Conservation (phyloP, 2,797 vertebrate genomes). For the Melanogrammus aeglefinus region DNA sequence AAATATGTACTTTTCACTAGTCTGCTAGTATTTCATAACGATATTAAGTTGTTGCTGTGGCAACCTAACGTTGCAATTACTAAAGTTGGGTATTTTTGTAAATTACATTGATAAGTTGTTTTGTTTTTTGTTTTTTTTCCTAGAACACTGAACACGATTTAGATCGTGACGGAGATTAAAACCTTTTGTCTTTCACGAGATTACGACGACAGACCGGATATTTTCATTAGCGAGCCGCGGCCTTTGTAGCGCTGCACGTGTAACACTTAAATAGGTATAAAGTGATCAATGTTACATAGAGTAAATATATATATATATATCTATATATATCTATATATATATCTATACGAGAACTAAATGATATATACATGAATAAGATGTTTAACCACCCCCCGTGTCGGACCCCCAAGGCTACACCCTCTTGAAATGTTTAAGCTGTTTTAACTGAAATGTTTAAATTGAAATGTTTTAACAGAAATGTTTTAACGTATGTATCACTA, state of each 20-base stretch:
- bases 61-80: constrained; percentile 78
- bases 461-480: constrained; percentile 12
- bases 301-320: constrained; percentile 60
- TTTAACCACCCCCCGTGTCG: constrained; percentile 55
- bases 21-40: constrained; percentile 81
- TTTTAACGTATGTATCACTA: constrained; percentile 55
- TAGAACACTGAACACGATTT: constrained; percentile 69
- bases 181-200: constrained; percentile 64
- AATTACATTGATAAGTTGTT: constrained; percentile 70
- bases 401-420: constrained; percentile 59
- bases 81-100: constrained; percentile 83
- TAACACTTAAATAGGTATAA: constrained; percentile 67
- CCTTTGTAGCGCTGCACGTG: constrained; percentile 63
- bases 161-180: constrained; percentile 71
- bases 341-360: constrained; percentile 61
- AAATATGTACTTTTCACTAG: constrained; percentile 79
- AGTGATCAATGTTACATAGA: constrained; percentile 70
- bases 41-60: constrained; percentile 82
- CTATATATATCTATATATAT: constrained; percentile 68
- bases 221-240: constrained; percentile 74
- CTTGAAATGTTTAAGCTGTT: constrained; percentile 32
- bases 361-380: constrained; percentile 66
- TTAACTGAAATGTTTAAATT: no score
- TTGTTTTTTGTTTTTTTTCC: constrained; percentile 50
- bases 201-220: constrained; percentile 70